Conservation (phyloP, 1,140 invertebrate species). For the Drosophila nikananu region DNA sequence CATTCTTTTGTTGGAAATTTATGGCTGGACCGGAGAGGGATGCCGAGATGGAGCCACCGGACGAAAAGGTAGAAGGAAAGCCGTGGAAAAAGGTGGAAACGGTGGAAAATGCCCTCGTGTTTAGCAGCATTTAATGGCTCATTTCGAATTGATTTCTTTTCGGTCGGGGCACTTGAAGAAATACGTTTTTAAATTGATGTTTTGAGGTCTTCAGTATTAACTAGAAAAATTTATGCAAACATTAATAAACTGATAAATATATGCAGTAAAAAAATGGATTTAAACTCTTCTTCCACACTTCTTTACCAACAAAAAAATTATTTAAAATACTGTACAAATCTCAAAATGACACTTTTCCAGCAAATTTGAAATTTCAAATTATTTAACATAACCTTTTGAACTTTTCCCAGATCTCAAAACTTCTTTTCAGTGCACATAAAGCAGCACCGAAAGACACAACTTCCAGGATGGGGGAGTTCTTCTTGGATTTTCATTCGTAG, state of each 20-base stretch:
- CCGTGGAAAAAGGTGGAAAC: slow-evolving; percentile 61
- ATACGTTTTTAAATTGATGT: not conserved
- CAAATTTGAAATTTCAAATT: not conserved
- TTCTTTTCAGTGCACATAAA: not conserved
- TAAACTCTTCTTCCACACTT: too few relatives aligned
- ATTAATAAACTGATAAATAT: too few relatives aligned
- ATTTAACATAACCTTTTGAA: not conserved
- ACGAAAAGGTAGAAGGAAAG: slow-evolving; percentile 35
- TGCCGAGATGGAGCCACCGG: slow-evolving; percentile 52
- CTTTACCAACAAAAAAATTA: not conserved
- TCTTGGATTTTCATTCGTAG: slow-evolving; percentile 54
- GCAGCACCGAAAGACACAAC: not conserved
- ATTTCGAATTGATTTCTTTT: slow-evolving; percentile 84
- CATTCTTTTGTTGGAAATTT: slow-evolving; percentile 81
- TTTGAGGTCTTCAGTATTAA: too few relatives aligned
- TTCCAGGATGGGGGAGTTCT: slow-evolving; percentile 25
- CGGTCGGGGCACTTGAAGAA: slow-evolving; percentile 16
- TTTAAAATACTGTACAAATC: not conserved
- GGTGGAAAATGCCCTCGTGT: slow-evolving; percentile 82
- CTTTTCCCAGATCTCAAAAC: accelerated
- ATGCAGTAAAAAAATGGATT: too few relatives aligned
- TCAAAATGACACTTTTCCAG: not conserved
- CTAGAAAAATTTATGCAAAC: too few relatives aligned
- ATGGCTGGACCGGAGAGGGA: slow-evolving; percentile 51
- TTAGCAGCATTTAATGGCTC: slow-evolving; percentile 85